phyloP scores from a whole-genome alignment of 2,888 invertebrate genomes.

The Lymantria monacha region DNA sequence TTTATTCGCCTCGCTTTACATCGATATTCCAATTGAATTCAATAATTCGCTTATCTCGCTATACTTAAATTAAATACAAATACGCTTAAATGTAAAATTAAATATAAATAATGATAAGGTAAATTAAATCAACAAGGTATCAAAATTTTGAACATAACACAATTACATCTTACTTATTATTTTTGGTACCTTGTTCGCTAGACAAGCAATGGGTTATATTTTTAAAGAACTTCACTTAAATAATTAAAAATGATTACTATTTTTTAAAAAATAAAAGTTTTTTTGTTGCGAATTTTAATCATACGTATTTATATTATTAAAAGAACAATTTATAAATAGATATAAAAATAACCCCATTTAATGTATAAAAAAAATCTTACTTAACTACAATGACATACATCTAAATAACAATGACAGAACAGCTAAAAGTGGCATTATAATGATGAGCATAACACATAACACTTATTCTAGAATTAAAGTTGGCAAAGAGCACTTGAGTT shows the following conservation, averaged over 20 bases:
- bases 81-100: neutral
- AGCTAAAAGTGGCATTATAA: conserved; percentile 13
- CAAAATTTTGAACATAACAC: neutral
- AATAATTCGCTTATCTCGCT: neutral
- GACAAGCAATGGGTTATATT: neutral
- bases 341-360: neutral
- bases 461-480: neutral
- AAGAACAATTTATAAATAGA: neutral
- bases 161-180: neutral
- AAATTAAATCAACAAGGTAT: neutral
- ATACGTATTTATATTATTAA: no score
- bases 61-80: no score
- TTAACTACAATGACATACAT: neutral
- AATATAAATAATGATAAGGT: neutral
- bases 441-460: conserved; percentile 4
- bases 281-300: no score
- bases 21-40: neutral
- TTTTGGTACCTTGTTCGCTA: neutral
- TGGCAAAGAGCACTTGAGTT: neutral
- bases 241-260: no score
- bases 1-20: conserved; percentile 24
- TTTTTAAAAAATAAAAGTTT: no score
- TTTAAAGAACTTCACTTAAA: neutral
- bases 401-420: conserved; percentile 4
- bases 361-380: neutral